These are phyloP conservation scores for Anarrhichthys ocellatus DNA, from an alignment of 2,113 vertebrate species.

Conservation along the genomic window DNA sequence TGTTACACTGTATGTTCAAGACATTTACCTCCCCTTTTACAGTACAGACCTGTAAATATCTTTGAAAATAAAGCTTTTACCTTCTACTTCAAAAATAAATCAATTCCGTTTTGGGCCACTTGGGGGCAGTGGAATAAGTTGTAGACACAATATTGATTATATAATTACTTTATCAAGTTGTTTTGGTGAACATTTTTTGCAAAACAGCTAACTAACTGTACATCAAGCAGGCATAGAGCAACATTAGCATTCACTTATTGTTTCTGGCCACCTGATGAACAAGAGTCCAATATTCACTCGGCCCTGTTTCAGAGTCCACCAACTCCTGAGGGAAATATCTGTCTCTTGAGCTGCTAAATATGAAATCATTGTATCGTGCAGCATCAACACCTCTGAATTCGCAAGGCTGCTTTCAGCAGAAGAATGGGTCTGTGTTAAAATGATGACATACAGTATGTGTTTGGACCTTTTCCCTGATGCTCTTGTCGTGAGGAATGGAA, in stretches of 20 bases:
- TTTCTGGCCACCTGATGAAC: background rate
- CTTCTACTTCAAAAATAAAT: background rate
- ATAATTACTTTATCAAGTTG: background rate
- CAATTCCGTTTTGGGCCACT: constrained; percentile 9
- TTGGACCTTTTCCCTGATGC: constrained; percentile 24
- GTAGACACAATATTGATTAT: background rate
- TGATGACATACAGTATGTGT: background rate
- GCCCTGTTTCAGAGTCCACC: background rate
- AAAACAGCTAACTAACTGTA: background rate
- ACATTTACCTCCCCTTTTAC: background rate
- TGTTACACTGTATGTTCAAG: too few species aligned
- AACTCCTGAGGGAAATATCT: background rate
- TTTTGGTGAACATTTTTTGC: background rate
- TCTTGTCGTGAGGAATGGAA: constrained; percentile 31
- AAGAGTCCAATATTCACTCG: background rate
- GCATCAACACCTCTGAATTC: constrained; percentile 12
- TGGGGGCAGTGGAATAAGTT: constrained; percentile 5
- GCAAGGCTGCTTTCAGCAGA: background rate
- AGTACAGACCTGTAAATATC: background rate
- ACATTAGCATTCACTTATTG: background rate
- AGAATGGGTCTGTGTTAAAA: background rate
- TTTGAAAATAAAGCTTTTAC: background rate
- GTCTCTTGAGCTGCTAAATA: background rate
- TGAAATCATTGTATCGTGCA: background rate
- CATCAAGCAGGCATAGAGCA: background rate